Conservation (phyloP, 1,140 invertebrate genomes). For the Cryptotermes secundus region DNA sequence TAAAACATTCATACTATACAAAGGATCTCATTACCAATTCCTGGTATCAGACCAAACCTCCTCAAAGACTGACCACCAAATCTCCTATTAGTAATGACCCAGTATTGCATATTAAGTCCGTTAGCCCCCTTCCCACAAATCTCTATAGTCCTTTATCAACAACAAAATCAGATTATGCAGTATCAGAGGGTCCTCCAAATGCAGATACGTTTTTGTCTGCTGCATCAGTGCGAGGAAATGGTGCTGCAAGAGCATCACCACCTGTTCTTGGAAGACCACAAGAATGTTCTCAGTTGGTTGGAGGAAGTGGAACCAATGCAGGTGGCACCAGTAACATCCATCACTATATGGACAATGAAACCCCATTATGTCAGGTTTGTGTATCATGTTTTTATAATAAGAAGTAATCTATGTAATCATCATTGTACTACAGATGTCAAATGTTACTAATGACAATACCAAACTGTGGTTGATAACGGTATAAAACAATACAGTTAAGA, state of each 20-base stretch:
- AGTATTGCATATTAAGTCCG: not conserved
- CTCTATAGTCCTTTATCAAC: not conserved
- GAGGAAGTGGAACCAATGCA: not conserved
- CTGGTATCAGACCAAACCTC: not conserved
- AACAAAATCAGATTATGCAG: not conserved
- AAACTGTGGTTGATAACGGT: too few species aligned
- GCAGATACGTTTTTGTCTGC: not conserved
- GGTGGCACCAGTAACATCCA: not conserved
- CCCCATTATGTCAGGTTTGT: not conserved
- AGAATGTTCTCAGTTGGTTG: constrained; percentile 13
- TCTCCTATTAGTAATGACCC: not conserved
- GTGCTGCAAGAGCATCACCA: not conserved
- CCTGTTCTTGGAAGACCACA: constrained; percentile 1
- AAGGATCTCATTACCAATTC: not conserved
- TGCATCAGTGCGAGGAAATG: not conserved
- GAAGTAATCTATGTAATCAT: too few species aligned
- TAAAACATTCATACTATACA: not conserved
- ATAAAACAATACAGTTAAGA: too few species aligned
- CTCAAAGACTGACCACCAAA: not conserved
- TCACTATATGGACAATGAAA: not conserved
- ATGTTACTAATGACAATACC: too few species aligned
- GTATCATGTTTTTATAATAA: too few species aligned
- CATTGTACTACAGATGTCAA: too few species aligned
- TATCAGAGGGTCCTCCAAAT: not conserved
- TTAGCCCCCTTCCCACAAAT: too few species aligned